Evolutionary conservation across 2,888 invertebrate species (phyloP), one percentile per base, ranked within the genome.

Genomic region (Lottia scabra): DNA sequence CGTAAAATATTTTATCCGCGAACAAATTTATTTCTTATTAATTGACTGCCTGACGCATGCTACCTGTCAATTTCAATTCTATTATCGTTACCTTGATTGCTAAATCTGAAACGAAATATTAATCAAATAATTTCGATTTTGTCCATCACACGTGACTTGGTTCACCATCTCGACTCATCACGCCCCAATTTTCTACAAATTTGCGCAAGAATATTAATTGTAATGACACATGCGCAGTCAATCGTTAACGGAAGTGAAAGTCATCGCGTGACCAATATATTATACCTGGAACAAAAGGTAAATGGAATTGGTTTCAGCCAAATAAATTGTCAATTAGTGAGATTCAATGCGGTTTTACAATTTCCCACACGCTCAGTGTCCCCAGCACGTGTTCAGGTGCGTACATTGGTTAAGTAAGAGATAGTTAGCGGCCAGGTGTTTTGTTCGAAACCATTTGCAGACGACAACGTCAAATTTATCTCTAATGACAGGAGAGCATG

Each of bases 31-130:
- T 56, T 56, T 23, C 23, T 56, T 19, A 12, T 56, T 56, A 56
- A 56, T 56, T 56, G 56, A 56, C 56, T 56, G 23, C 56, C 56
- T 56, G 56, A 13, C 56, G 56, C 56, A 56, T 56, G 56, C 56
- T 56, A 56, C 56, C 23, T 56, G 56, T 56, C 56, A 56, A 56
- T 56, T 56, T 56, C 23, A 23, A 19, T 56, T 23, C 56, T 23
- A 56, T 56, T 23, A 23, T 23, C 56, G 56, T 56, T 56, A 56
- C 56, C 56, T 56, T 56, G 56, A n/a, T 56, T 23, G 23, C 19
- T 23, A 19, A 56, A 56, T 19, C 56, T 23, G 56, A 56, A 56
- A 56, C 23, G 56, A 56, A 38, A 56, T 56, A 56, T 56, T 23
- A 56, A 56, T 23, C 19, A 19, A 56, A 56, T 56, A 56, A 10